Percentiles rank a stretch among this genome's conserved stretches.
phyloP scores from a whole-genome alignment of 2,888 invertebrate species.

The Drosophila emarginata region DNA sequence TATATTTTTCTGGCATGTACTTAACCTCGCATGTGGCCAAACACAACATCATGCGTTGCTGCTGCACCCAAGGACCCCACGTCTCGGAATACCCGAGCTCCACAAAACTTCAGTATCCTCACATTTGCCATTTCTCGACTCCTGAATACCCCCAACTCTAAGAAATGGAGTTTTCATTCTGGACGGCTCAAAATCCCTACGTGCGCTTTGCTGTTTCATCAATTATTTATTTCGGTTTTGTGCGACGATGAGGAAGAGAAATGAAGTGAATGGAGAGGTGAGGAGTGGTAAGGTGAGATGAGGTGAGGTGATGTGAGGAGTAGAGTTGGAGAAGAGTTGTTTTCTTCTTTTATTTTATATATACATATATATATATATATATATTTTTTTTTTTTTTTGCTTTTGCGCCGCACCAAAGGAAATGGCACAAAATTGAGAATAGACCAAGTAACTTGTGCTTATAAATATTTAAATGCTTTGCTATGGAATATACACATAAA shows the following conservation, averaged over 20 bases:
- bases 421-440: constrained; percentile 16
- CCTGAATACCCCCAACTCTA: constrained; percentile 12
- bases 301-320: neutral
- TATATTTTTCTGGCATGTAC: constrained; percentile 23
- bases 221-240: constrained; percentile 78
- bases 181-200: constrained; percentile 70
- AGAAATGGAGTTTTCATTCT: constrained; percentile 15
- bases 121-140: constrained; percentile 7
- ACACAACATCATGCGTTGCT: constrained; percentile 64
- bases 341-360: neutral
- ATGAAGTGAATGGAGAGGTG: constrained; percentile 6
- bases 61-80: constrained; percentile 9
- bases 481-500: constrained; percentile 1
- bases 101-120: too few relatives aligned
- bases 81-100: too few relatives aligned
- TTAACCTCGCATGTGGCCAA: constrained; percentile 57
- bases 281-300: neutral
- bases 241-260: constrained; percentile 62
- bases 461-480: constrained; percentile 15
- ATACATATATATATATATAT: too few relatives aligned
- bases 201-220: constrained; percentile 78
- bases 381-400: neutral
- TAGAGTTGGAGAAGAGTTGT: neutral
- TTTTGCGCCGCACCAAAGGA: constrained; percentile 10
- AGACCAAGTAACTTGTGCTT: constrained; percentile 16